A percentile compares a stretch with the other conserved stretches of the same genome.
These are phyloP conservation scores for Dicyrtomina minuta DNA, from an alignment of 2,888 invertebrate species.

Conservation along the genomic window DNA sequence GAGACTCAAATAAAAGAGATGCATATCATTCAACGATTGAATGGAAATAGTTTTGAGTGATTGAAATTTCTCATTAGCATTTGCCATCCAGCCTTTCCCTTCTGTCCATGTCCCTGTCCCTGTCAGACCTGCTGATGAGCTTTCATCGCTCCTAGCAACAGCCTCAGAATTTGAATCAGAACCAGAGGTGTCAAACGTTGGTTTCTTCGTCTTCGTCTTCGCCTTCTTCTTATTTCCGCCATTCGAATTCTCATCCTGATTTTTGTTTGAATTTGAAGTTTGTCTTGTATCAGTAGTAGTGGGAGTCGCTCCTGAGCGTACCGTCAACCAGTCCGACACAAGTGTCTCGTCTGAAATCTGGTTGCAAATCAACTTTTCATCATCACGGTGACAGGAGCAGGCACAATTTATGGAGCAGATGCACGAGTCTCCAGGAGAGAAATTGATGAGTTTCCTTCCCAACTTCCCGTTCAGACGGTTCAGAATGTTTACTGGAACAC, in stretches of 20 bases:
- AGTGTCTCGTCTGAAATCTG: background rate
- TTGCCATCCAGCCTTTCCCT: too few relatives aligned
- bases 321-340: conserved; percentile 5
- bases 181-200: too few relatives aligned
- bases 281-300: too few relatives aligned
- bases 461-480: conserved; percentile 19
- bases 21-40: background rate
- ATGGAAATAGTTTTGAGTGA: background rate
- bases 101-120: background rate
- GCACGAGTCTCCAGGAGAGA: conserved; percentile 23
- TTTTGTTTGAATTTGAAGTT: background rate
- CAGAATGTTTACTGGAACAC: conserved; percentile 12
- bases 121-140: too few relatives aligned
- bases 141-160: background rate
- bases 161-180: too few relatives aligned
- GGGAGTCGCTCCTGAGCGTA: too few relatives aligned
- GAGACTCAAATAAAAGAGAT: background rate
- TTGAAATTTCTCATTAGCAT: too few relatives aligned
- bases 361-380: conserved; percentile 3
- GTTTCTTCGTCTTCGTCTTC: background rate
- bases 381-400: conserved; percentile 9
- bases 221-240: too few relatives aligned
- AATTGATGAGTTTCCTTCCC: conserved; percentile 2
- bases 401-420: conserved; percentile 9
- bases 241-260: background rate